A percentile compares a stretch with the other conserved stretches of the same genome.
phyloP scores from a whole-genome alignment of 2,888 invertebrate species.

The Pegoplata infirma region DNA sequence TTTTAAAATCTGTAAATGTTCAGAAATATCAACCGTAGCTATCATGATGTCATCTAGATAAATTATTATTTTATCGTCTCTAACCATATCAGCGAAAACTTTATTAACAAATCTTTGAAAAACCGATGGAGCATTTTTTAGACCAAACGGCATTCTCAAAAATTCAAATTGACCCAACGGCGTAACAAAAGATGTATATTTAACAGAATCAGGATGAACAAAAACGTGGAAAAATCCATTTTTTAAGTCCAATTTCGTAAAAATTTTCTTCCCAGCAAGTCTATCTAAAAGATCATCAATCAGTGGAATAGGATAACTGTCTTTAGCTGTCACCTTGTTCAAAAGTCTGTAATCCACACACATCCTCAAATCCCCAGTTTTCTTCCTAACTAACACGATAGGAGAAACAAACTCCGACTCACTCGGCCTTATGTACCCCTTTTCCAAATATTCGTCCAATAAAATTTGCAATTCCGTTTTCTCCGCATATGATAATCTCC shows the following conservation, averaged over 20 bases:
- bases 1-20: slow-evolving; percentile 61
- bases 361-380: slow-evolving; percentile 40
- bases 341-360: slow-evolving; percentile 38
- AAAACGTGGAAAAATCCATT: slow-evolving; percentile 35
- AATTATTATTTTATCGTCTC: slow-evolving; percentile 57
- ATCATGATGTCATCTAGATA: slow-evolving; percentile 69
- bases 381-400: slow-evolving; percentile 34
- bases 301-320: slow-evolving; percentile 50
- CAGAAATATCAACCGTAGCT: slow-evolving; percentile 54
- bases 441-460: slow-evolving; percentile 43
- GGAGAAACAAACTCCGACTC: slow-evolving; percentile 47
- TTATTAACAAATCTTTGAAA: too few relatives aligned
- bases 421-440: too few relatives aligned
- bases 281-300: slow-evolving; percentile 45
- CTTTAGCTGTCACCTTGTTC: slow-evolving; percentile 39
- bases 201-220: slow-evolving; percentile 23
- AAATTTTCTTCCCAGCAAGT: slow-evolving; percentile 34
- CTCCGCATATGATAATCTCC: slow-evolving; percentile 45
- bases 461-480: slow-evolving; percentile 33
- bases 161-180: slow-evolving; percentile 42
- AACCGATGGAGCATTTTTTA: too few relatives aligned
- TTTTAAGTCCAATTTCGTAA: slow-evolving; percentile 45
- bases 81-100: too few relatives aligned
- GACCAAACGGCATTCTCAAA: slow-evolving; percentile 62
- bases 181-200: too few relatives aligned